A percentile compares a stretch with the other conserved stretches of the same genome.
These are phyloP conservation scores for Hydriomena furcata DNA, from an alignment of 2,888 invertebrate species.

Conservation along the genomic window DNA sequence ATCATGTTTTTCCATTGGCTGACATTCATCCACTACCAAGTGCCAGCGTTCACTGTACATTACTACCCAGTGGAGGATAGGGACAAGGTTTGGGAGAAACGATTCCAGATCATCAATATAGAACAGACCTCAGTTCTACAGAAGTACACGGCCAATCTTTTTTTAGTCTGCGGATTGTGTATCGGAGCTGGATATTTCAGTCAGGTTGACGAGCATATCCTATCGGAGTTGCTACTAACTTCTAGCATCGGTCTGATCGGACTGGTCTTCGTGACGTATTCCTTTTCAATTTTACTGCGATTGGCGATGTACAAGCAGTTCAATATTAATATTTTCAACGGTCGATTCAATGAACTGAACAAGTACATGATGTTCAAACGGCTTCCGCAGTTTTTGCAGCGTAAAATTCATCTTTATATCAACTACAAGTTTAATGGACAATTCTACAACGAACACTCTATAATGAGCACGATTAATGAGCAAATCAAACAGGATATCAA, in stretches of 20 bases:
- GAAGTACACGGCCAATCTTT: slow-evolving; percentile 56
- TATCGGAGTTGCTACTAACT: slow-evolving; percentile 48
- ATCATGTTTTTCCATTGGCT: slow-evolving; percentile 62
- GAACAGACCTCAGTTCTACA: slow-evolving; percentile 33
- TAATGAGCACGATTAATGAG: slow-evolving; percentile 61
- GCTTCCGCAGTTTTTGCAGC: slow-evolving; percentile 49
- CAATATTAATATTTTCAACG: slow-evolving; percentile 50
- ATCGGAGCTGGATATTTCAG: slow-evolving; percentile 54
- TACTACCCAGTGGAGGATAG: slow-evolving; percentile 32
- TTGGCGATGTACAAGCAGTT: slow-evolving; percentile 50
- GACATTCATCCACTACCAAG: slow-evolving; percentile 59
- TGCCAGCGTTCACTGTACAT: slow-evolving; percentile 51
- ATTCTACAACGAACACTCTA: slow-evolving; percentile 56
- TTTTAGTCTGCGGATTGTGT: slow-evolving; percentile 48
- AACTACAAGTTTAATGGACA: slow-evolving; percentile 61
- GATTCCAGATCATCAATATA: slow-evolving; percentile 34
- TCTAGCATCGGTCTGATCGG: slow-evolving; percentile 48
- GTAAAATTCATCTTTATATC: slow-evolving; percentile 54
- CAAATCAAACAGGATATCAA: slow-evolving; percentile 81
- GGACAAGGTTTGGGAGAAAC: slow-evolving; percentile 42
- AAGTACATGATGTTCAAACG: slow-evolving; percentile 52
- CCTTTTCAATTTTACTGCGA: slow-evolving; percentile 49
- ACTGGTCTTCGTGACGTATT: slow-evolving; percentile 49
- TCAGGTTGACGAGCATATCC: slow-evolving; percentile 41
- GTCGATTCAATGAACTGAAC: slow-evolving; percentile 50